Base-by-base conservation (phyloP, 2,888 invertebrate species). In the Romanomermis culicivorax region DNA sequence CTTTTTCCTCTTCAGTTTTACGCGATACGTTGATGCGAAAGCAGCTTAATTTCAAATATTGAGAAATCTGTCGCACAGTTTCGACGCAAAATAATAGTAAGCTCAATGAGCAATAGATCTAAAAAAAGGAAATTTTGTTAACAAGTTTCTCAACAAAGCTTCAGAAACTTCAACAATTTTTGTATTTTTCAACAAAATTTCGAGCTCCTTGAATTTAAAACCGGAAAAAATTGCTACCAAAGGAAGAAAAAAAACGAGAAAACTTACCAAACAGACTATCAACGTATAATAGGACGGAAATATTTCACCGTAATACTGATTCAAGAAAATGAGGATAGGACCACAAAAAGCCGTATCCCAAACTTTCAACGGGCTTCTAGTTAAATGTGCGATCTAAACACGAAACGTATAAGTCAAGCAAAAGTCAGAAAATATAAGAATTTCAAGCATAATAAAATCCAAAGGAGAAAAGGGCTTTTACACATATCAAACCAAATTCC, bases 311-410 rank as follows among this genome's bases (percentile, higher is more conserved):
- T 93, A 95, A 77, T 97, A 97, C 76, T 97, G 97, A 76, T 99
- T 99, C 60, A 95, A 79, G 75, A 95, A 89, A 62, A 99, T 74
- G 78, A 89, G 79, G 42, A 82, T 78, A n/a, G 95, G 95, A 3
- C 93, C 93, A 57, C 91, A 72, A 58, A 93, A 76, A 47, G 86
- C 82, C 75, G 84, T 83, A 74, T 97, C 97, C 74, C 86, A 79
- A 69, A 91, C 84, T 61, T 85, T 83, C 83, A 97, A 85, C 76
- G 91, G 91, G 73, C 88, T 87, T 74, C 88, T 89, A 23, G 89
- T 88, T 95, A 97, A 97, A 68, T 97, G 95, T 50, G 95, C 95
- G 65, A 97, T 88, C 88, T 93, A 53, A 59, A 54, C 58, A 45
- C 7, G 7, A 45, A 11, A 45, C 11, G 7, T 17, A 7, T 23